Evolutionary conservation across 2,888 invertebrate genomes (phyloP), one percentile per base, ranked within the genome.

Genomic region (Oscheius sp.): DNA sequence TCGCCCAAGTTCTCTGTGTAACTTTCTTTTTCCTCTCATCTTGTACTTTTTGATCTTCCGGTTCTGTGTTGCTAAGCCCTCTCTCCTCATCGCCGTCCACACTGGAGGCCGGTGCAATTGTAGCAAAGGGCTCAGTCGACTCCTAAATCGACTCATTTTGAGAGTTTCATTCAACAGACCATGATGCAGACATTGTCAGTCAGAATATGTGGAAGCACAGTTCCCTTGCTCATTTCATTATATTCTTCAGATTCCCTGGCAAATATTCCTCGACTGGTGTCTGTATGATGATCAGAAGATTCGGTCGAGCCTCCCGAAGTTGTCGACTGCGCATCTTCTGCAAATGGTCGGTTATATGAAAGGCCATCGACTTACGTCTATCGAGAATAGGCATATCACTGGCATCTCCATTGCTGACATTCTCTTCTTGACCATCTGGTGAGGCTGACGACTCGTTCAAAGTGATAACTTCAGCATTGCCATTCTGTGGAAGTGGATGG

Each of bases 301-400:
- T 25, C 16, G 13, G 58, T 1, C 27, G 58, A 58, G 27, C 29
- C 23, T 2, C 25, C 12, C 21, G 55, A 58, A 29, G 27, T 27
- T 29, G 7, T 29, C n/a, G n/a, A 25, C n/a, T n/a, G 49, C 3
- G 16, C 49, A 49, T 49, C 49, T 13, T 49, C 49, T 49, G 13
- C 16, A 49, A 49, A 49, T n/a, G n/a, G n/a, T n/a, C n/a, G n/a
- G n/a, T n/a, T n/a, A n/a, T n/a, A n/a, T n/a, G n/a, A n/a, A n/a
- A n/a, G 3, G 49, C 3, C 3, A 35, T 29, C 7, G 18, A n/a
- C 21, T 43, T 21, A 21, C 43, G 61, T 61, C 61, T 12, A 18
- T 61, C 61, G 7, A 61, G 45, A 21, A 61, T 41, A 6, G 61
- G 61, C 61, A 61, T 61, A 21, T 61, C 61, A 21, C 16, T 45